Evolutionary conservation across 2,113 vertebrate genomes (phyloP).

Genomic region (Oncorhynchus mykiss): DNA sequence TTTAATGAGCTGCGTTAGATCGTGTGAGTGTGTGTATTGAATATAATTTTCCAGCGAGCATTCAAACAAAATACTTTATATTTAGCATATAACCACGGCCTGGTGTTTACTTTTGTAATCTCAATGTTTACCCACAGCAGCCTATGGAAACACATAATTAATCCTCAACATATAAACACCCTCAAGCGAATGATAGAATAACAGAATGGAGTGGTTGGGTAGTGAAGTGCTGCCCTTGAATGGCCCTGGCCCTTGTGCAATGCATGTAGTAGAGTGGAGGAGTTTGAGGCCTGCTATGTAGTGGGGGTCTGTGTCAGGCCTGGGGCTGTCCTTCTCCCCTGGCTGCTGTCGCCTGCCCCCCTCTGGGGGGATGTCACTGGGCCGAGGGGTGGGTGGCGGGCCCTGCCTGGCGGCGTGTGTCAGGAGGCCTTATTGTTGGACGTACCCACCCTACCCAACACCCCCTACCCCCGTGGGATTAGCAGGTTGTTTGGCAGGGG

Average conservation of each 20-base stretch:
- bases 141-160: background rate
- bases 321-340: slow-evolving; percentile 31
- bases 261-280: background rate
- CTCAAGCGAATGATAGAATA: background rate
- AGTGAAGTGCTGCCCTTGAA: background rate
- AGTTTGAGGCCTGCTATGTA: slow-evolving; percentile 10
- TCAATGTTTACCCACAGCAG: background rate
- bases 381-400: slow-evolving; percentile 30
- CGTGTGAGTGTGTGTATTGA: background rate
- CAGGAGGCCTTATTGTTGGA: slow-evolving; percentile 59
- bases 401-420: slow-evolving; percentile 54
- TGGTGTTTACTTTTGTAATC: background rate
- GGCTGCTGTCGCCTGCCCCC: slow-evolving; percentile 39
- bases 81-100: background rate
- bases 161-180: background rate
- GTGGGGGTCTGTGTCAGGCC: slow-evolving; percentile 8
- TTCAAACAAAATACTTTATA: background rate
- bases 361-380: slow-evolving; percentile 42
- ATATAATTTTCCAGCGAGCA: slow-evolving; percentile 6
- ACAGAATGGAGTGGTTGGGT: background rate
- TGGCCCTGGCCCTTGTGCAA: too few species aligned
- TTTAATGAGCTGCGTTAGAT: slow-evolving; percentile 55
- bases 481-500: slow-evolving; percentile 73
- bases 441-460: slow-evolving; percentile 30
- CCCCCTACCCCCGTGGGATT: slow-evolving; percentile 60